These are phyloP conservation scores for Dioctria rufipes DNA, from an alignment of 2,888 invertebrate genomes.

Conservation along the genomic window DNA sequence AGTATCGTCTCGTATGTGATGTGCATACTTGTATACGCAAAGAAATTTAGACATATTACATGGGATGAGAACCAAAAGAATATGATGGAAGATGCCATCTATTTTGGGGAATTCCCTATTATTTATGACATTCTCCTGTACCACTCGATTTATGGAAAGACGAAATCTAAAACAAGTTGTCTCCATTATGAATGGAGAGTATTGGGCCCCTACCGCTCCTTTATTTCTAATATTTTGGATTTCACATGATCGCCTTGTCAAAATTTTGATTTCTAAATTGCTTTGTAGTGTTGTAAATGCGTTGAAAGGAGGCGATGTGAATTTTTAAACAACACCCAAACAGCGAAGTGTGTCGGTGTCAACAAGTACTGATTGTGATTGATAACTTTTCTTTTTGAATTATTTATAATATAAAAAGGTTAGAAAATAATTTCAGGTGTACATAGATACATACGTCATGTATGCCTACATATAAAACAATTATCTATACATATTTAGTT, in stretches of 20 bases:
- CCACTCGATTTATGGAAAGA: not conserved
- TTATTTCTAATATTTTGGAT: not conserved
- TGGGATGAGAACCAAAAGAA: not conserved
- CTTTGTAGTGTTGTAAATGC: not conserved
- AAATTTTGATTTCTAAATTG: conserved; percentile 3
- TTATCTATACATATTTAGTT: no score
- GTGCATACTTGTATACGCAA: not conserved
- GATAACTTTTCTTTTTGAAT: not conserved
- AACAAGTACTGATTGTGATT: not conserved
- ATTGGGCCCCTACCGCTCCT: not conserved
- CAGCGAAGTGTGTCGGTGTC: not conserved
- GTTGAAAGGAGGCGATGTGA: not conserved
- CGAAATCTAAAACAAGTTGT: not conserved
- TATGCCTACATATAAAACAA: not conserved
- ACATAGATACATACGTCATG: not conserved
- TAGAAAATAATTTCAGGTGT: not conserved
- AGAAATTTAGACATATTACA: not conserved
- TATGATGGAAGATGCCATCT: not conserved
- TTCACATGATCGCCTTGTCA: not conserved
- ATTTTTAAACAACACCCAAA: not conserved
- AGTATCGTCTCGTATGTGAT: not conserved
- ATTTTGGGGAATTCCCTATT: not conserved
- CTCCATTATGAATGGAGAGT: not conserved
- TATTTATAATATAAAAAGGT: not conserved
- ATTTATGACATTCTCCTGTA: not conserved